Evolutionary conservation across 2,888 invertebrate genomes (phyloP), one percentile per base, ranked within the genome.

Genomic region (Eucera pruinosa): DNA sequence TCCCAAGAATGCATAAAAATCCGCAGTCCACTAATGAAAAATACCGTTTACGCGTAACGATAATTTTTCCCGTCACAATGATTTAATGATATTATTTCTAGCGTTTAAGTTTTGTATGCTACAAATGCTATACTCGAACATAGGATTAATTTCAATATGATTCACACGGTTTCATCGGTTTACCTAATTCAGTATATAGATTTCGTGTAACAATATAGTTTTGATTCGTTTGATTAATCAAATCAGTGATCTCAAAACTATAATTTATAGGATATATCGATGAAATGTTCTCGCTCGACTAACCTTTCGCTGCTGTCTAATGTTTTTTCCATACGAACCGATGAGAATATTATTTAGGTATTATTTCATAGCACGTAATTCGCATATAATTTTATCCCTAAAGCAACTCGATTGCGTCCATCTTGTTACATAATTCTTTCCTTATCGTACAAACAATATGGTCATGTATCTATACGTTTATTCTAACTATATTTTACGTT

Each of bases 331-430:
- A 57, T 9, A 36, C 30, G 27, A 48, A 66, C 52, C 55, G 66
- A 69, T 36, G 36, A 71, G 2, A n/a, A 52, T n/a, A n/a, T n/a
- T n/a, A n/a, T n/a, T 58, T 23, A 30, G 15, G 4, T 45, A 23
- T 13, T 41, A 3, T 33, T 61, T 62, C 45, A 9, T 23, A 45
- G 13, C 11, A 7, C 43, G 18, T 27, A n/a, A 43, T 33, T 52
- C n/a, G 25, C 33, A 15, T 47, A 7, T 47, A 54, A 27, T 43
- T 71, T 54, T 20, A 15, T 13, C 71, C 20, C 73, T 48, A 45
- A 66, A 43, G 54, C 33, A 60, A 69, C 72, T 39, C 15, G 23
- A 76, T 85, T 81, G 71, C 82, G 78, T 78, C 83, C 85, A 72
- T 64, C 52, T 64, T 52, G 52, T 78, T 70, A 41, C 45, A 13